Base-by-base conservation (phyloP, 1,140 invertebrate species). In the Ladona fulva region DNA sequence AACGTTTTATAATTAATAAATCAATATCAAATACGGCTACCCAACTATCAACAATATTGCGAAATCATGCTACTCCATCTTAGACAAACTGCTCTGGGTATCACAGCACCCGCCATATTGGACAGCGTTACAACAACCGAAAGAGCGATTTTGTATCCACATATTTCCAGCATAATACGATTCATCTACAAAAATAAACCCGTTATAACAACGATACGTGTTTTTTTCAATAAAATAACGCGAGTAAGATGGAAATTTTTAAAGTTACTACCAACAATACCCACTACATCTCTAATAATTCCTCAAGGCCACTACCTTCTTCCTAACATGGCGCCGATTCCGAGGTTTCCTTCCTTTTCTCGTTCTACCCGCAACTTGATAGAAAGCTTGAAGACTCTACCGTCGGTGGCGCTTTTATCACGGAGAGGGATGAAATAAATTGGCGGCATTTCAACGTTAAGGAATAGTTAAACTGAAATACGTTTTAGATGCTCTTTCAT, bases 291-390 rank as follows among this genome's bases (percentile, higher is more conserved):
- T 66, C 52, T 66, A 66, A 6, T 66, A 84, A 85, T 24, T 83
- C 83, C 84, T 85, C 85, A 87, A 87, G 86, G 86, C 87, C 87
- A 84, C 84, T 84, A 83, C 83, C 83, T 74, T 44, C 83, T 85
- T 85, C 84, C 84, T 84, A 88, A 89, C 88, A 89, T 89, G 88
- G 88, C 88, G 88, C 87, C 85, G 81, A 81, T 78, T 83, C 79
- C 14, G 42, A 77, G 77, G 79, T 77, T 80, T 79, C 76, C 77
- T 77, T 42, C 74, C 78, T 66, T 66, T 66, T 19, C 52, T 66
- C 52, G 16, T 76, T 25, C 75, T 52, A 75, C 37, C 79, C 74
- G 75, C 79, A 78, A 77, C 73, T 78, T 77, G 77, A 66, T 73
- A 74, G 76, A 78, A 59, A 66, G 52, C 12, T 66, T 66, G 52